A percentile compares a stretch with the other conserved stretches of the same genome.
These are phyloP conservation scores for Antitype chi DNA, from an alignment of 2,888 invertebrate genomes.

Conservation along the genomic window DNA sequence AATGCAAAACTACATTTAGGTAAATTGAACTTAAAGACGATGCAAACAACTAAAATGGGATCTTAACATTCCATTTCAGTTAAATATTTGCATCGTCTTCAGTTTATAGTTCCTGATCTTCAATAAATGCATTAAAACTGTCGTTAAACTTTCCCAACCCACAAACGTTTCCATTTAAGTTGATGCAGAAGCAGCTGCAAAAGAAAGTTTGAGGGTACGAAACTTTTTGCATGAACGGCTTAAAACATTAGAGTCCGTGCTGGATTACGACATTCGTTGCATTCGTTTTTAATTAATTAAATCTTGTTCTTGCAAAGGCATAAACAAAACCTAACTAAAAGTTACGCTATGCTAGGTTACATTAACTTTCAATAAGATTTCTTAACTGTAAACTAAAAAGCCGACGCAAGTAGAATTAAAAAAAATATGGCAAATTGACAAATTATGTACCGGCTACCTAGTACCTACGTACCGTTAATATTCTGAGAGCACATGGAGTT, in stretches of 20 bases:
- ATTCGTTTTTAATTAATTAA: background rate
- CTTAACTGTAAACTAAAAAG: conserved; percentile 4
- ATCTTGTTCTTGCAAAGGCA: background rate
- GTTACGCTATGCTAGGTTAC: background rate
- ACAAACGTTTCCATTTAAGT: conserved; percentile 25
- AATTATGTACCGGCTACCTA: background rate
- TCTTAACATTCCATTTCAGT: background rate
- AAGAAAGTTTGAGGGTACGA: conserved; percentile 12
- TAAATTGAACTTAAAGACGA: background rate
- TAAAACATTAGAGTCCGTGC: conserved; percentile 3
- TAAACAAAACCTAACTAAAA: background rate
- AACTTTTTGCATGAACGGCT: conserved; percentile 25
- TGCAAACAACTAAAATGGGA: background rate
- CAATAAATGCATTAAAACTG: conserved; percentile 36
- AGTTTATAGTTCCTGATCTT: conserved; percentile 2
- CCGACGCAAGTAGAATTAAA: background rate
- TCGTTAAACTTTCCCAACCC: conserved; percentile 21
- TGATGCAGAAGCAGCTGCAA: conserved; percentile 2
- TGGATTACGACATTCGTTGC: background rate
- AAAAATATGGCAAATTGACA: background rate
- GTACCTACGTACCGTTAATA: conserved; percentile 5
- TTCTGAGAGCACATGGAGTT: conserved; percentile 16
- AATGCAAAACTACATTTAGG: background rate
- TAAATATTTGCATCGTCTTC: too few relatives aligned
- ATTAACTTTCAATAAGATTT: background rate